A percentile compares a stretch with the other conserved stretches of the same genome.
Conservation (phyloP, 1,140 invertebrate genomes). For the Lamellibrachia luymesi region DNA sequence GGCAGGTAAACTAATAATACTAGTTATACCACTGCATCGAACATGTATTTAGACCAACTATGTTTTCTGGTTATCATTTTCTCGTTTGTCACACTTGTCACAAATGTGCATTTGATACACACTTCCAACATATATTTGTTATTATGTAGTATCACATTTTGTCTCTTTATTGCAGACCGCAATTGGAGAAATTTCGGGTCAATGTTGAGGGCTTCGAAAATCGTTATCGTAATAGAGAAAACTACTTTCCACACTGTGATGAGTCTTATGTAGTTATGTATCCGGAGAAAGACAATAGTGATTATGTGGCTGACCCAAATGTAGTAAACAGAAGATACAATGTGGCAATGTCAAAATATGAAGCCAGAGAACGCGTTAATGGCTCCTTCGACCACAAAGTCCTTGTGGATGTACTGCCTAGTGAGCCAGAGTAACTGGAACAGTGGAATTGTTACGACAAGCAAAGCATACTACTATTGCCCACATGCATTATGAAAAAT, state of each 20-base stretch:
- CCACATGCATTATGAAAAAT: neutral
- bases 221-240: conserved; percentile 43
- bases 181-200: conserved; percentile 40
- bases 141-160: neutral
- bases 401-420: neutral
- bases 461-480: neutral
- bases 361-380: conserved; percentile 38
- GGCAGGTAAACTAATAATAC: neutral
- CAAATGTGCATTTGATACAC: neutral
- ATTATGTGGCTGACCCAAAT: conserved; percentile 41
- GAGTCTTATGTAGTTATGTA: conserved; percentile 41
- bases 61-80: neutral
- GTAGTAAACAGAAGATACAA: conserved; percentile 43
- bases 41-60: neutral
- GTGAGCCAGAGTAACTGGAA: neutral
- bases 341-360: conserved; percentile 39
- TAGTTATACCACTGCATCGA: neutral
- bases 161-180: neutral
- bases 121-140: neutral
- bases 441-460: neutral
- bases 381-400: conserved; percentile 37
- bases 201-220: conserved; percentile 47
- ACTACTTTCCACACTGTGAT: conserved; percentile 44
- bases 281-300: conserved; percentile 43
- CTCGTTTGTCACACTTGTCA: neutral